Percentiles rank a stretch among this genome's conserved stretches.
These are phyloP conservation scores for Mormyrus proboscirostris DNA, from an alignment of 2,797 vertebrate genomes.

Conservation along the genomic window DNA sequence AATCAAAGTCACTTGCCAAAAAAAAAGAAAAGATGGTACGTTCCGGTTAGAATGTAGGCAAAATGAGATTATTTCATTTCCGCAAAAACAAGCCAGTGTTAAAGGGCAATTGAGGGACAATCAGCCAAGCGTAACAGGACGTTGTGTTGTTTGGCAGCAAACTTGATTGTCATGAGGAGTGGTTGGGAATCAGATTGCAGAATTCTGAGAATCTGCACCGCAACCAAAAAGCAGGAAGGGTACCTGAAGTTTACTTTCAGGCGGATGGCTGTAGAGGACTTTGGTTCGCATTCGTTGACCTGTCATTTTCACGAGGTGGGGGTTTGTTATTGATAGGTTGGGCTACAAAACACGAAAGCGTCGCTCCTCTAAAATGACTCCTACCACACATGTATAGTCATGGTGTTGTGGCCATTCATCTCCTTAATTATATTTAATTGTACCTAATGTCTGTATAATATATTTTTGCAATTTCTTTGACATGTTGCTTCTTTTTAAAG, in stretches of 20 bases:
- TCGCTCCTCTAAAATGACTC: not conserved
- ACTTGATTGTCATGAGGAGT: not conserved
- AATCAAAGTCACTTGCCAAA: not conserved
- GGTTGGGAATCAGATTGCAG: not conserved
- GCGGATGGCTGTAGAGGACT: not conserved
- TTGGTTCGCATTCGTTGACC: not conserved
- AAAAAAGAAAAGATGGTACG: not conserved
- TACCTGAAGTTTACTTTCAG: not conserved
- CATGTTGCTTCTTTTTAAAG: not conserved
- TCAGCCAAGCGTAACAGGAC: not conserved
- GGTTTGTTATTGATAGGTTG: not conserved
- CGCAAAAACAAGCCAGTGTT: not conserved
- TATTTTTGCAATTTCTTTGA: not conserved
- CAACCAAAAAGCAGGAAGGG: not conserved
- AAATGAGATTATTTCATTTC: not conserved
- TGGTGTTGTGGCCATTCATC: no score
- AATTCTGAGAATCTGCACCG: not conserved
- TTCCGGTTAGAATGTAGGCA: not conserved
- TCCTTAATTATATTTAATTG: not conserved
- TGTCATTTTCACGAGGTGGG: not conserved
- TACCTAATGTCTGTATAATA: not conserved
- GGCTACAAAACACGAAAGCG: not conserved
- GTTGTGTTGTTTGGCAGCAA: not conserved
- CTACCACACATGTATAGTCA: not conserved
- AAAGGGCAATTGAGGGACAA: constrained; percentile 3